A percentile compares a stretch with the other conserved stretches of the same genome.
Evolutionary conservation across 1,140 invertebrate species (phyloP).

Genomic region (Aphidius ervi): DNA sequence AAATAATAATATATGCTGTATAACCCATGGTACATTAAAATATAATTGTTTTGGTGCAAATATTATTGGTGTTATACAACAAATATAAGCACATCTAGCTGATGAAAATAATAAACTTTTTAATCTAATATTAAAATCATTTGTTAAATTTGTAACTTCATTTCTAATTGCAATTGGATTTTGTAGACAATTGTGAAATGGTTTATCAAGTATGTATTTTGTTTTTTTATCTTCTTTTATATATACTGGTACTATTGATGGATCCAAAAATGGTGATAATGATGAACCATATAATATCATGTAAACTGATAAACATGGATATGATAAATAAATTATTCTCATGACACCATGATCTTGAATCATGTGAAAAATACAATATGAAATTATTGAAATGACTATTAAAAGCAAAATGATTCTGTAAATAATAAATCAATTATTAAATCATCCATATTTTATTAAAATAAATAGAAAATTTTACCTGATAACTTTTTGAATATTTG

Average conservation of each 20-base stretch:
- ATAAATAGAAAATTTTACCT: conserved; percentile 31
- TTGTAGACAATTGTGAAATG: conserved; percentile 68
- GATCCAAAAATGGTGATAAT: conserved; percentile 67
- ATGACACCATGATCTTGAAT: conserved; percentile 66
- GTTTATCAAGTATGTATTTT: conserved; percentile 49
- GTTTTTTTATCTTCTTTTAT: conserved; percentile 45
- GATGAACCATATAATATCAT: conserved; percentile 78
- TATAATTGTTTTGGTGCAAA: conserved; percentile 71
- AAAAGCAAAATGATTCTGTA: conserved; percentile 56
- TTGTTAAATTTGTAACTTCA: conserved; percentile 79
- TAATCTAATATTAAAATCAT: conserved; percentile 83
- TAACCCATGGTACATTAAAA: conserved; percentile 80
- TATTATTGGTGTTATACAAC: conserved; percentile 80
- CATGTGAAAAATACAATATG: conserved; percentile 71
- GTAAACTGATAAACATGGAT: conserved; percentile 81
- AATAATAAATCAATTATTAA: conserved; percentile 7
- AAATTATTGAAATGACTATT: conserved; percentile 51
- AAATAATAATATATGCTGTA: conserved; percentile 77
- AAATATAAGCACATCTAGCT: conserved; percentile 85
- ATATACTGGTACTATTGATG: conserved; percentile 49
- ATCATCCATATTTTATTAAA: conserved; percentile 16
- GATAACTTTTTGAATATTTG: conserved; percentile 40
- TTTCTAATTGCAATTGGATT: conserved; percentile 69
- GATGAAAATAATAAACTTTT: conserved; percentile 90
- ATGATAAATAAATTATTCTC: conserved; percentile 77